Conservation (phyloP, 2,888 invertebrate species). For the Gasteruption jaculator region DNA sequence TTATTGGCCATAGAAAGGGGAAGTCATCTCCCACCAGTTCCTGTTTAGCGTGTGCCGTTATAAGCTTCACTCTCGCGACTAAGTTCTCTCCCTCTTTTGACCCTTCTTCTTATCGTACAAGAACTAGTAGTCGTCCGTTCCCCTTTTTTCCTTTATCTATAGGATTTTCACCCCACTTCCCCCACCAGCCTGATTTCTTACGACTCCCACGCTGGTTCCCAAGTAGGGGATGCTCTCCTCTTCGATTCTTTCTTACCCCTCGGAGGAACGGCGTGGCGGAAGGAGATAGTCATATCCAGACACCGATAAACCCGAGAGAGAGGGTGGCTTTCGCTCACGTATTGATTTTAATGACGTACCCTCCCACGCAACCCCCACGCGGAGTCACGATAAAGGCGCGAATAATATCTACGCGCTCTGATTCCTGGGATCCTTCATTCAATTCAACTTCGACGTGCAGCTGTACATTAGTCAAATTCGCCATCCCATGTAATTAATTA, state of each 20-base stretch:
- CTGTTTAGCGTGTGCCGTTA: too few relatives aligned
- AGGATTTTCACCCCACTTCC: slow-evolving; percentile 8
- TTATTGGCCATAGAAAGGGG: slow-evolving; percentile 47
- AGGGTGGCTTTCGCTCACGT: slow-evolving; percentile 42
- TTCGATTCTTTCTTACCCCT: slow-evolving; percentile 16
- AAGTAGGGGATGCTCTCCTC: slow-evolving; percentile 2
- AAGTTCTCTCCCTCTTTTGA: slow-evolving; percentile 32
- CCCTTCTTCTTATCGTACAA: slow-evolving; percentile 22
- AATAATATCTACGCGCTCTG: slow-evolving; percentile 39
- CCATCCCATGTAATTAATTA: too few relatives aligned
- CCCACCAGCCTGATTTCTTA: slow-evolving; percentile 18
- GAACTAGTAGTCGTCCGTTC: slow-evolving; percentile 30
- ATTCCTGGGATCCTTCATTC: slow-evolving; percentile 25
- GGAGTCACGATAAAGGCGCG: slow-evolving; percentile 40
- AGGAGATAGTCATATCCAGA: slow-evolving; percentile 19
- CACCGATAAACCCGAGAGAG: slow-evolving; percentile 26
- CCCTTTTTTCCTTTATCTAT: slow-evolving; percentile 27
- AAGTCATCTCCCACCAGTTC: slow-evolving; percentile 29
- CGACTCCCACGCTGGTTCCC: slow-evolving; percentile 17
- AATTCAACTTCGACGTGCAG: slow-evolving; percentile 1
- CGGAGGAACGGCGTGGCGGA: slow-evolving; percentile 21
- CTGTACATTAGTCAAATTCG: too few relatives aligned
- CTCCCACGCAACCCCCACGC: slow-evolving; percentile 26
- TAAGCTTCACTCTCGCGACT: slow-evolving; percentile 14
- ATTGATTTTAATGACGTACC: slow-evolving; percentile 53